Evolutionary conservation across 2,113 vertebrate species (phyloP), one percentile per base, ranked within the genome.

Genomic region (Caranx melampygus): DNA sequence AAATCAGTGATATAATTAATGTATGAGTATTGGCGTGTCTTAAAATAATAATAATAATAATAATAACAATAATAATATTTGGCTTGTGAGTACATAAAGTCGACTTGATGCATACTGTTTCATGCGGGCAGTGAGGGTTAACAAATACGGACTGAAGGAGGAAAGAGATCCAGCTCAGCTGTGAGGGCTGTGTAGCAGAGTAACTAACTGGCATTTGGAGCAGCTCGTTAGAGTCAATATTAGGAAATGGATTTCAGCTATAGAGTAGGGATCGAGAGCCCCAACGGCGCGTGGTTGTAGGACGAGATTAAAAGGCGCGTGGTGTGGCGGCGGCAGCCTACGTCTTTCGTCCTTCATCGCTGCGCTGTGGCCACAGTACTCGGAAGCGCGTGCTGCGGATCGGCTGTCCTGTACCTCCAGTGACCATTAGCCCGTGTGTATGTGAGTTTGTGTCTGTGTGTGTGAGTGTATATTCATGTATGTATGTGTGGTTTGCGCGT

Each of bases 41-140:
- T 26, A 26, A 1, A 26, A 26, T 26, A 26, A 26, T 26, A 26
- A 26, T 26, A 26, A 26, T 26, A 26, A 26, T 26, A 26, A 26
- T 26, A 26, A 26, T 26, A 26, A 26, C 1, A 26, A 26, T 26
- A 26, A 26, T n/a, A n/a, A n/a, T n/a, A n/a, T 26, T 26, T 26
- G 26, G 26, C 37, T 31, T 18, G 10, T 55, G 2, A 42, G 45
- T 5, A 15, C 21, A 52, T 31, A 62, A 16, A 66, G 21, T 18
- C 4, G 5, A 40, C 21, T 5, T 42, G 14, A 26, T 26, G 26
- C 26, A 26, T 26, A 26, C 65, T 61, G 21, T 59, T 49, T 0
- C 6, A 2, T 18, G 58, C 26, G 59, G 94, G 62, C n/a, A 57
- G 51, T 69, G 26, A 92, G 87, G 88, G 94, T 95, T 95, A 95